A percentile compares a stretch with the other conserved stretches of the same genome.
Conservation (phyloP, 2,113 vertebrate genomes). For the Eretmodus cyanostictus region DNA sequence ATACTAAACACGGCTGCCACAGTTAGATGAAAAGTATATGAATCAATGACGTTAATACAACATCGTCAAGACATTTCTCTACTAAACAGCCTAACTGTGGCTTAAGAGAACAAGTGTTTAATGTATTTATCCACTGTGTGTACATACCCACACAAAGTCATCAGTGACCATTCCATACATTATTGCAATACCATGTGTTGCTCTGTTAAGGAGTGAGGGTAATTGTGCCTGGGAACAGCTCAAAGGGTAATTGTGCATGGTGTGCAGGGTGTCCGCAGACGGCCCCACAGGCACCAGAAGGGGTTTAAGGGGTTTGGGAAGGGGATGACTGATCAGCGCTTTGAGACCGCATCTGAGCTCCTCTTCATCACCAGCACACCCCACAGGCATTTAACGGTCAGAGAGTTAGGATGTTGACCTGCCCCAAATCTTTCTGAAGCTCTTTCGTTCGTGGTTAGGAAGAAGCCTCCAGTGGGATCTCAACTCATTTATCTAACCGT, state of each 20-base stretch:
- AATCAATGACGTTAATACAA: not conserved
- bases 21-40: not conserved
- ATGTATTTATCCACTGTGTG: not conserved
- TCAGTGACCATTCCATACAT: slow-evolving; percentile 27
- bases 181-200: slow-evolving; percentile 50
- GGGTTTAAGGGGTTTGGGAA: slow-evolving; percentile 16
- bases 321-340: slow-evolving; percentile 43
- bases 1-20: not conserved
- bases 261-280: slow-evolving; percentile 28
- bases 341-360: slow-evolving; percentile 46
- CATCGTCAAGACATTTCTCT: not conserved
- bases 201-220: slow-evolving; percentile 25
- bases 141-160: not conserved
- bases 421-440: slow-evolving; percentile 2
- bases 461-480: not conserved
- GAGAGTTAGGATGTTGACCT: slow-evolving; percentile 21
- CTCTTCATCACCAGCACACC: slow-evolving; percentile 13
- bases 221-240: slow-evolving; percentile 55
- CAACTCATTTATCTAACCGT: not conserved
- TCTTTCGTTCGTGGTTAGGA: not conserved
- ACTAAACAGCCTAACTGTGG: not conserved
- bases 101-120: not conserved
- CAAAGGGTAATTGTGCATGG: slow-evolving; percentile 54
- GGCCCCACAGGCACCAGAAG: slow-evolving; percentile 14
- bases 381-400: slow-evolving; percentile 34